These are phyloP conservation scores for Lucilia cuprina DNA, from an alignment of 1,140 invertebrate genomes.

Conservation along the genomic window DNA sequence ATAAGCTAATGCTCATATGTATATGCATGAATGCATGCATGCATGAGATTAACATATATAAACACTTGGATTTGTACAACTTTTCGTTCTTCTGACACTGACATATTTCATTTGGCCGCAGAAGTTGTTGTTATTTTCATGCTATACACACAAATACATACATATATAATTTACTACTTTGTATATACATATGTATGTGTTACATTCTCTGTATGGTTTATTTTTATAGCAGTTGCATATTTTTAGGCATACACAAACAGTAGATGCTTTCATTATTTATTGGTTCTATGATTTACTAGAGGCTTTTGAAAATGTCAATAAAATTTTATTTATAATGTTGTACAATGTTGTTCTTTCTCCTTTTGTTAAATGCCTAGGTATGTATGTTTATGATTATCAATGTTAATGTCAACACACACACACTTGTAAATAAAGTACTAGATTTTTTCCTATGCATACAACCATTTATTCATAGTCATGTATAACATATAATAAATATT, in stretches of 20 bases:
- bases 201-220: not conserved
- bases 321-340: not conserved
- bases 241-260: not conserved
- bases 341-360: too few species aligned
- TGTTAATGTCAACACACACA: constrained; percentile 2
- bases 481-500: constrained; percentile 19
- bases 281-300: not conserved
- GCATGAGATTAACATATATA: not conserved
- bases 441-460: not conserved
- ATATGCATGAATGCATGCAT: not conserved
- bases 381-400: not conserved
- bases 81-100: constrained; percentile 5
- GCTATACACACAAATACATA: not conserved
- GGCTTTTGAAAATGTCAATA: not conserved
- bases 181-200: not conserved
- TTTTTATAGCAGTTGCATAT: not conserved
- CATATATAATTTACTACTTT: not conserved
- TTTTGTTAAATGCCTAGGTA: not conserved
- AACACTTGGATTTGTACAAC: not conserved
- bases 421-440: not conserved
- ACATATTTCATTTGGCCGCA: not conserved
- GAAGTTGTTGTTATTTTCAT: not conserved
- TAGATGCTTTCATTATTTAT: not conserved
- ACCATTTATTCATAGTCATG: not conserved
- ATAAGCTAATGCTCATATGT: too few species aligned